Evolutionary conservation across 2,113 vertebrate genomes (phyloP).

Genomic region (Psettodes erumei): DNA sequence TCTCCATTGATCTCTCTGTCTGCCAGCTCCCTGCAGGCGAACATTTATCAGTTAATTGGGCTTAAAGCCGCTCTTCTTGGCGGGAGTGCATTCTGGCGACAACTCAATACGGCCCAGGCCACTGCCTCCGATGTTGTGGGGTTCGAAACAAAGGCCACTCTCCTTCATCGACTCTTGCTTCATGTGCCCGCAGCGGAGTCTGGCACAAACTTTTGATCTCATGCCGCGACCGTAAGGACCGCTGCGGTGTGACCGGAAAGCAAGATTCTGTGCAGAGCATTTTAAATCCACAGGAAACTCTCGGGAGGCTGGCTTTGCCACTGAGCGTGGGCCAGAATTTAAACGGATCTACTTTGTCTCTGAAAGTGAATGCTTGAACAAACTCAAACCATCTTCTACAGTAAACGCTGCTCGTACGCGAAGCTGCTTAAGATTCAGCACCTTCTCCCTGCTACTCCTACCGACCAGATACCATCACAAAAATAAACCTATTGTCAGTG

Average conservation of each 20-base stretch:
- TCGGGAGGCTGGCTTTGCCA: background rate
- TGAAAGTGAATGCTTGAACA: constrained; percentile 1
- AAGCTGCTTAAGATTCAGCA: constrained; percentile 25
- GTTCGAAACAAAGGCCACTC: constrained; percentile 41
- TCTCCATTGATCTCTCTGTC: constrained; percentile 62
- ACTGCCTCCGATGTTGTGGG: background rate
- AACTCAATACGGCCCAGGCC: constrained; percentile 43
- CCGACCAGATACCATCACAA: constrained; percentile 10
- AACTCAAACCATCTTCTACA: constrained; percentile 1
- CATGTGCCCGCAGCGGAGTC: background rate
- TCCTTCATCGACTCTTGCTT: constrained; percentile 24
- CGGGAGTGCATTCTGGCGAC: constrained; percentile 41
- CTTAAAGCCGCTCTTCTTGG: constrained; percentile 59
- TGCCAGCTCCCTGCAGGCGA: constrained; percentile 60
- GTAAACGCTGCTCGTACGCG: background rate
- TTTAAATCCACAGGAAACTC: constrained; percentile 31
- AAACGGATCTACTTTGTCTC: constrained; percentile 19
- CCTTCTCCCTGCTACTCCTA: background rate
- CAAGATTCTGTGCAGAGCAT: background rate
- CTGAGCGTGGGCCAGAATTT: constrained; percentile 4
- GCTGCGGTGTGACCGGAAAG: background rate
- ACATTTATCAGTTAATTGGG: constrained; percentile 76
- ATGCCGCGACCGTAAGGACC: background rate
- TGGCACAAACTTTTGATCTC: constrained; percentile 4
- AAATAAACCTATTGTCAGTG: constrained; percentile 35